Evolutionary conservation across 2,888 invertebrate species (phyloP).

Genomic region (Plagodis dolabraria): DNA sequence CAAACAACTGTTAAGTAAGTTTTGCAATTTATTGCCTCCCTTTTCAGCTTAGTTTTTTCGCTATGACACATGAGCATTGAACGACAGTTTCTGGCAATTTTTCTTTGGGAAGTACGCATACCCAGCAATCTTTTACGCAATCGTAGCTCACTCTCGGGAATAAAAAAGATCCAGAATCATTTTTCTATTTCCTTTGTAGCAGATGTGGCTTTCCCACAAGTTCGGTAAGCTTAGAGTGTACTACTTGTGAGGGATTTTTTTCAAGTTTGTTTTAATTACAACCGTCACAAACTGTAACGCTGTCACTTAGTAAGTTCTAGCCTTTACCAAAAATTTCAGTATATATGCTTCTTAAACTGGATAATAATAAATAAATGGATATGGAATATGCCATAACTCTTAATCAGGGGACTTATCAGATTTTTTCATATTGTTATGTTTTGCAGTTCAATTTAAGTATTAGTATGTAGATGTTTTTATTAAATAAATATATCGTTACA

Average conservation of each 20-base stretch:
- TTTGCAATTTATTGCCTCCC: conserved; percentile 29
- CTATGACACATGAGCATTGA: conserved; percentile 29
- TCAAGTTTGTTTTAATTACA: not conserved
- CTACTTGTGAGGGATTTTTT: not conserved
- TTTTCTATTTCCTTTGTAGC: conserved; percentile 35
- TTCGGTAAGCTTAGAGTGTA: conserved; percentile 11
- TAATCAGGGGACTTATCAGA: no score
- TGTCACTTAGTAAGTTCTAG: no score
- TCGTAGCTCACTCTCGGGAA: conserved; percentile 31
- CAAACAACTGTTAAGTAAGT: conserved; percentile 26
- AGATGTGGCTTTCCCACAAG: conserved; percentile 29
- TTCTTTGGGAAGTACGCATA: conserved; percentile 27
- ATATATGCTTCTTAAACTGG: no score
- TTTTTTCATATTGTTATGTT: no score
- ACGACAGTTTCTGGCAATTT: conserved; percentile 25
- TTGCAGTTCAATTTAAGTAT: no score
- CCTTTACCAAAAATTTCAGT: no score
- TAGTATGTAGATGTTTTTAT: no score
- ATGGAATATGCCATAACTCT: no score
- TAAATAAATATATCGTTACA: no score
- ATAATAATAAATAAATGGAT: no score
- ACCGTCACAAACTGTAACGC: no score
- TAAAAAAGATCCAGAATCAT: conserved; percentile 32
- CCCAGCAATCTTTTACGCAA: conserved; percentile 33
- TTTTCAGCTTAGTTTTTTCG: conserved; percentile 24